These are phyloP conservation scores for Craseonycteris thonglongyai DNA, from an alignment of 2,113 vertebrate genomes.

Conservation along the genomic window DNA sequence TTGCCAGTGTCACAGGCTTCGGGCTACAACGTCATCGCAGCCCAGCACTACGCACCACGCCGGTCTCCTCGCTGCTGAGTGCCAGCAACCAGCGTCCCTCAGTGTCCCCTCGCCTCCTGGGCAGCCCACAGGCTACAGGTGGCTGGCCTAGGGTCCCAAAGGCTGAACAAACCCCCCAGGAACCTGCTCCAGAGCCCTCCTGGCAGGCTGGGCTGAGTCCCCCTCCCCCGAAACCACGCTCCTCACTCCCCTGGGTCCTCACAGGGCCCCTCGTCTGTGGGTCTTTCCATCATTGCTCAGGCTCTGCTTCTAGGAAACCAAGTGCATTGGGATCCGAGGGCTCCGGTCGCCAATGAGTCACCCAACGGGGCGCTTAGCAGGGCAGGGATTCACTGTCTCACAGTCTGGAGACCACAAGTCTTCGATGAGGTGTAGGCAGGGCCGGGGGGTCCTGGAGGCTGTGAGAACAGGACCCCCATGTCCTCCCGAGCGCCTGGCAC, in stretches of 20 bases:
- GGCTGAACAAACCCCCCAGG: accelerated
- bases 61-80: background rate
- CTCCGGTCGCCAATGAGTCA: background rate
- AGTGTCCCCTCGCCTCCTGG: accelerated
- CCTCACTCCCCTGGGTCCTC: no score
- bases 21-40: accelerated
- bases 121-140: background rate
- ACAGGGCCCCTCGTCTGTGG: accelerated
- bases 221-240: background rate
- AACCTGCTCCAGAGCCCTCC: background rate
- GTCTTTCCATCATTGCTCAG: background rate
- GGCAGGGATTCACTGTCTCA: no score
- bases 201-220: background rate
- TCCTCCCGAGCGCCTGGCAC: background rate
- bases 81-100: background rate
- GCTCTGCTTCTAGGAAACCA: background rate
- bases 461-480: no score
- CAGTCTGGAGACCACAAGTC: background rate
- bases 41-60: accelerated
- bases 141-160: background rate
- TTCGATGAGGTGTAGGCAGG: background rate
- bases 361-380: background rate
- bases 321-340: background rate
- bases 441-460: background rate
- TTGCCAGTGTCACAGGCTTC: background rate